These are phyloP conservation scores for Caradrina kadenii DNA, from an alignment of 2,888 invertebrate genomes.

Conservation along the genomic window DNA sequence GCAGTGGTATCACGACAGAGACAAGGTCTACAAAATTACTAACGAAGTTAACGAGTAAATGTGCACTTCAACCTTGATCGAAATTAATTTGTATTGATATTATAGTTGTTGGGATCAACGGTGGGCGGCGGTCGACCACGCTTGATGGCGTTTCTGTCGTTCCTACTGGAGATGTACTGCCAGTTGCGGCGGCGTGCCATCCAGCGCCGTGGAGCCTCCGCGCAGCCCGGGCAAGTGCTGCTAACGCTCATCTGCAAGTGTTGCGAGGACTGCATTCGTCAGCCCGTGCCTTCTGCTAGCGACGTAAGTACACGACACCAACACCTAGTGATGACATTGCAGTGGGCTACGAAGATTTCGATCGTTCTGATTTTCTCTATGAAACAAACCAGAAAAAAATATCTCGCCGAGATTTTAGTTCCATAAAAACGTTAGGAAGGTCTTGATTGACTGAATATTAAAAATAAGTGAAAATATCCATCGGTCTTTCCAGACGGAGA, in stretches of 20 bases:
- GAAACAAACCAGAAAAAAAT: no score
- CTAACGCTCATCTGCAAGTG: conserved; percentile 96
- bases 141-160: conserved; percentile 96
- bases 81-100: background rate
- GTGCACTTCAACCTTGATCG: background rate
- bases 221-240: conserved; percentile 93
- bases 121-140: conserved; percentile 92
- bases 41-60: background rate
- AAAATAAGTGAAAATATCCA: no score
- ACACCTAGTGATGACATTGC: background rate
- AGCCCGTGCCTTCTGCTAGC: conserved; percentile 94
- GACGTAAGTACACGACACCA: conserved; percentile 90
- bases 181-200: conserved; percentile 94
- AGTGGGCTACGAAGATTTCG: background rate
- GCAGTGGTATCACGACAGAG: conserved; percentile 96
- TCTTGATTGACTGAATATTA: no score
- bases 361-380: background rate
- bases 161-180: conserved; percentile 97
- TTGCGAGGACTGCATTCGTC: conserved; percentile 96
- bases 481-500: conserved; percentile 92
- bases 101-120: conserved; percentile 87
- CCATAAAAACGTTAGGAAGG: no score
- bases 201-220: conserved; percentile 89
- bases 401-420: no score
- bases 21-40: conserved; percentile 68